Conservation (phyloP, 1,140 invertebrate species). For the Oscheius sp. region DNA sequence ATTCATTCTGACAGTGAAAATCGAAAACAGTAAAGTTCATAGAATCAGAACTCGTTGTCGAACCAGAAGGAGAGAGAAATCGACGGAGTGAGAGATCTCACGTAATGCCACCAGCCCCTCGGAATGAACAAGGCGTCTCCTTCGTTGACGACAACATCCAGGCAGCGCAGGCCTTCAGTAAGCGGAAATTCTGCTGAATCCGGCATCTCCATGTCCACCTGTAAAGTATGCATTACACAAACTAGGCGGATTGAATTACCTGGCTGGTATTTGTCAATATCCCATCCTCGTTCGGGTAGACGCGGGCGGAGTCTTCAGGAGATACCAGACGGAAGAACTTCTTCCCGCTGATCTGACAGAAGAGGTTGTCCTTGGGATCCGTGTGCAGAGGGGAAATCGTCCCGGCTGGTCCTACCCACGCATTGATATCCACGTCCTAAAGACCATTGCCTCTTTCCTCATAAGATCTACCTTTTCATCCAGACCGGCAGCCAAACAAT, state of each 20-base stretch:
- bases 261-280: not conserved
- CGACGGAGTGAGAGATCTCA: constrained; percentile 13
- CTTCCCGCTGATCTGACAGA: constrained; percentile 58
- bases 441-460: too few species aligned
- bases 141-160: constrained; percentile 41
- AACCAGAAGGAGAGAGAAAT: constrained; percentile 27
- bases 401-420: constrained; percentile 90
- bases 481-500: constrained; percentile 66
- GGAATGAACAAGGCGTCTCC: constrained; percentile 30
- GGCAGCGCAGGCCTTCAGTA: constrained; percentile 35
- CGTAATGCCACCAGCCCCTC: constrained; percentile 23
- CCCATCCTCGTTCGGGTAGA: too few species aligned
- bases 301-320: constrained; percentile 13
- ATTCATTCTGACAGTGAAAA: not conserved
- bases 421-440: constrained; percentile 75
- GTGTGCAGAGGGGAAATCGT: constrained; percentile 91
- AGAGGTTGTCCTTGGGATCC: constrained; percentile 91
- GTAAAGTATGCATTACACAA: constrained; percentile 2
- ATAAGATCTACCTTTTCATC: not conserved
- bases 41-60: not conserved
- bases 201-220: constrained; percentile 49
- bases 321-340: constrained; percentile 53
- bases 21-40: not conserved
- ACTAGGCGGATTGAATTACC: not conserved
- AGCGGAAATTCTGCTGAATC: constrained; percentile 46